phyloP scores from a whole-genome alignment of 2,888 invertebrate species.

The Morpho deidamia region DNA sequence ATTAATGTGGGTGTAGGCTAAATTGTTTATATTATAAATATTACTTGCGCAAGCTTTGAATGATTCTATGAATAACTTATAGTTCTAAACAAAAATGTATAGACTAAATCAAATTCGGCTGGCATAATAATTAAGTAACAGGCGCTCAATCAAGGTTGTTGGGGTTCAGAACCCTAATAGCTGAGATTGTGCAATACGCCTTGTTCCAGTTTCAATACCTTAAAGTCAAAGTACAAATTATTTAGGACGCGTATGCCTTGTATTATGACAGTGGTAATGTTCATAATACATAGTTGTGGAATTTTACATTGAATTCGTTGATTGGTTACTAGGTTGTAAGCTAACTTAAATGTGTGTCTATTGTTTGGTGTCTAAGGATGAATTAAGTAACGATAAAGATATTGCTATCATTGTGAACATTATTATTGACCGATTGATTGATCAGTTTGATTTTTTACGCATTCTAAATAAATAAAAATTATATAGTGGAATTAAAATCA shows the following conservation, averaged over 20 bases:
- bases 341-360: conserved; percentile 5
- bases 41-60: conserved; percentile 41
- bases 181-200: conserved; percentile 39
- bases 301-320: conserved; percentile 6
- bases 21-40: conserved; percentile 17
- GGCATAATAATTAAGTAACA: conserved; percentile 77
- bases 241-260: conserved; percentile 60
- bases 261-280: conserved; percentile 25
- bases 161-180: conserved; percentile 66
- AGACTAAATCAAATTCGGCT: conserved; percentile 48
- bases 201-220: conserved; percentile 42
- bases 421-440: no score
- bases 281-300: conserved; percentile 7
- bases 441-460: no score
- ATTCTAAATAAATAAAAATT: no score
- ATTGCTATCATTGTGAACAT: no score
- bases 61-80: conserved; percentile 18
- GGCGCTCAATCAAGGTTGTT: conserved; percentile 65
- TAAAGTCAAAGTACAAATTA: conserved; percentile 69
- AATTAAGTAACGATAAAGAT: no score
- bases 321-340: not conserved
- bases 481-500: no score
- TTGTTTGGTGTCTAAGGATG: not conserved
- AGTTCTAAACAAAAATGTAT: conserved; percentile 27
- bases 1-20: not conserved